A percentile compares a stretch with the other conserved stretches of the same genome.
These are phyloP conservation scores for Naja naja DNA, from an alignment of 2,113 vertebrate species.

Conservation along the genomic window DNA sequence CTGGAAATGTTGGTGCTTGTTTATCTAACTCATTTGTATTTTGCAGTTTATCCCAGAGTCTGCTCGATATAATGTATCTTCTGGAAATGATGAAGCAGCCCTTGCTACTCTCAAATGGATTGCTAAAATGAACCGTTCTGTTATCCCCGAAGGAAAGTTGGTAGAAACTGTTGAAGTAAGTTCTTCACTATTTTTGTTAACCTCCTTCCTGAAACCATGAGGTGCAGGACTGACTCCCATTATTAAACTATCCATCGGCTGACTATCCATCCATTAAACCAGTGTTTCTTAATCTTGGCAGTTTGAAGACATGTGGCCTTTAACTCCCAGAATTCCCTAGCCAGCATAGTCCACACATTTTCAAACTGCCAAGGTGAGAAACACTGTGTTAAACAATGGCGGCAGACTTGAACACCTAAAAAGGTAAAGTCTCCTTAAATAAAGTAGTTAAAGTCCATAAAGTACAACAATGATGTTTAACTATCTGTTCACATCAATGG, in stretches of 20 bases:
- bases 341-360: background rate
- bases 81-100: constrained; percentile 75
- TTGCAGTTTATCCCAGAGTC: constrained; percentile 93
- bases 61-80: constrained; percentile 83
- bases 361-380: background rate
- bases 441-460: background rate
- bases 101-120: constrained; percentile 77
- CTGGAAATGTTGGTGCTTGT: background rate
- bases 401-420: background rate
- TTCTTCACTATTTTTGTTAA: background rate
- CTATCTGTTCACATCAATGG: background rate
- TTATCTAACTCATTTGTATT: background rate
- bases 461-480: background rate
- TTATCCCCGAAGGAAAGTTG: constrained; percentile 80
- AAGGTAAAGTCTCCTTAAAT: background rate
- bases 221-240: background rate
- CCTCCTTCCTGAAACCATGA: background rate
- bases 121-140: constrained; percentile 75
- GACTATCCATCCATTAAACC: background rate
- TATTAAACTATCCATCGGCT: no score
- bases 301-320: background rate
- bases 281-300: background rate
- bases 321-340: background rate
- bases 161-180: constrained; percentile 74
- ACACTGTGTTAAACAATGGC: background rate